Percentiles rank a stretch among this genome's conserved stretches.
phyloP scores from a whole-genome alignment of 2,797 vertebrate species.

The Moxostoma hubbsi region DNA sequence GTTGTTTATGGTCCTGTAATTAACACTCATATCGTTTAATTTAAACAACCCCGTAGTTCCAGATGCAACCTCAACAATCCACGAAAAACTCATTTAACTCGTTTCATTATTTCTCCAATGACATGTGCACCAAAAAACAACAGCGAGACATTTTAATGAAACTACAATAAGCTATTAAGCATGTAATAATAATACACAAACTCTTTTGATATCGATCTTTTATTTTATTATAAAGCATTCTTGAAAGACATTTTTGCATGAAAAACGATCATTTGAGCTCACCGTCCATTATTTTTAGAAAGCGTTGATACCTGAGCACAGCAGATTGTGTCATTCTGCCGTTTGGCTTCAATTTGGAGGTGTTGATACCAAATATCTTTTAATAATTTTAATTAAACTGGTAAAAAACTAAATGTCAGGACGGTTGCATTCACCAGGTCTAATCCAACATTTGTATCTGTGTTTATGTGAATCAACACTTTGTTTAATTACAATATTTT shows the following conservation, averaged over 20 bases:
- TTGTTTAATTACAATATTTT: neutral
- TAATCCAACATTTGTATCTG: slow-evolving; percentile 16
- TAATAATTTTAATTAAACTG: slow-evolving; percentile 11
- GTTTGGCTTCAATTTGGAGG: slow-evolving; percentile 17
- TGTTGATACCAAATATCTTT: slow-evolving; percentile 39
- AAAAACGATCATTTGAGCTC: slow-evolving; percentile 23
- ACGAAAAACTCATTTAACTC: neutral
- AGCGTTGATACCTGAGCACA: neutral
- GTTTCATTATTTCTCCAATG: neutral
- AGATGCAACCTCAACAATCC: neutral
- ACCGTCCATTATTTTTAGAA: neutral
- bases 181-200: slow-evolving; percentile 33
- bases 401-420: neutral
- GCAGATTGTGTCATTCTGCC: slow-evolving; percentile 35
- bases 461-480: neutral
- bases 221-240: slow-evolving; percentile 20
- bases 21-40: too few species aligned
- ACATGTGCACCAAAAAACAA: neutral
- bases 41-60: too few species aligned
- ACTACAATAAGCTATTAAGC: slow-evolving; percentile 7
- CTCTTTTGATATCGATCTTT: slow-evolving; percentile 27
- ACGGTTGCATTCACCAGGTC: neutral
- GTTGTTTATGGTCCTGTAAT: neutral
- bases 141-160: neutral
- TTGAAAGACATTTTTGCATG: slow-evolving; percentile 25